Percentiles rank a stretch among this genome's conserved stretches.
These are phyloP conservation scores for Poeciliopsis presidionis DNA, from an alignment of 2,797 vertebrate genomes.

Conservation along the genomic window DNA sequence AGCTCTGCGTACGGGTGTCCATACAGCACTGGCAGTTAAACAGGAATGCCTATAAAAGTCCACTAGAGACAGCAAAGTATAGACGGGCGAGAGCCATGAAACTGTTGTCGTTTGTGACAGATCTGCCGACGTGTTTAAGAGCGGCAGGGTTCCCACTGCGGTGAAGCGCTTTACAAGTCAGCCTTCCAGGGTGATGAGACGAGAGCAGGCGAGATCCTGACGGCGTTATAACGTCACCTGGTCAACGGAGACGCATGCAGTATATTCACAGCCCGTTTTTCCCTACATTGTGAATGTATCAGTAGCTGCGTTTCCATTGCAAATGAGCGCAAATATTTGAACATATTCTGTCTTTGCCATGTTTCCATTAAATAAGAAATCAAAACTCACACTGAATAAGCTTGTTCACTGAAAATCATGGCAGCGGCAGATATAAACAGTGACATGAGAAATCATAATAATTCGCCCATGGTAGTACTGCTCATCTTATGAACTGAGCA, in stretches of 20 bases:
- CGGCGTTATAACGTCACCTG: not conserved
- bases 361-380: too few species aligned
- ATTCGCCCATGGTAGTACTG: too few species aligned
- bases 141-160: slow-evolving; percentile 14
- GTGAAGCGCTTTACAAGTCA: not conserved
- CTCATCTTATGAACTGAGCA: too few species aligned
- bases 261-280: not conserved
- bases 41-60: slow-evolving; percentile 58
- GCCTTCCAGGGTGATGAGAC: slow-evolving; percentile 33
- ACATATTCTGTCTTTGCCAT: too few species aligned
- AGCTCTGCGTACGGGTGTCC: slow-evolving; percentile 8
- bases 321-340: too few species aligned
- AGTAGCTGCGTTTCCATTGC: too few species aligned
- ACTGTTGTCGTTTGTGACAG: slow-evolving; percentile 48
- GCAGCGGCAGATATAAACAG: too few species aligned
- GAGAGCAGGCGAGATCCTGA: not conserved
- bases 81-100: slow-evolving; percentile 9
- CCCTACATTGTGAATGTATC: not conserved
- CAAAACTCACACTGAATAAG: too few species aligned
- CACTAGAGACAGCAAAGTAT: slow-evolving; percentile 37
- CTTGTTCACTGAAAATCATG: too few species aligned
- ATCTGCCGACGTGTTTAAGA: slow-evolving; percentile 27
- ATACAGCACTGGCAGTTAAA: slow-evolving; percentile 34
- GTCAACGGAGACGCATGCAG: not conserved
- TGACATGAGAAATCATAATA: too few species aligned